Conservation (phyloP, 2,113 vertebrate species). For the Oxygymnocypris stewartii region DNA sequence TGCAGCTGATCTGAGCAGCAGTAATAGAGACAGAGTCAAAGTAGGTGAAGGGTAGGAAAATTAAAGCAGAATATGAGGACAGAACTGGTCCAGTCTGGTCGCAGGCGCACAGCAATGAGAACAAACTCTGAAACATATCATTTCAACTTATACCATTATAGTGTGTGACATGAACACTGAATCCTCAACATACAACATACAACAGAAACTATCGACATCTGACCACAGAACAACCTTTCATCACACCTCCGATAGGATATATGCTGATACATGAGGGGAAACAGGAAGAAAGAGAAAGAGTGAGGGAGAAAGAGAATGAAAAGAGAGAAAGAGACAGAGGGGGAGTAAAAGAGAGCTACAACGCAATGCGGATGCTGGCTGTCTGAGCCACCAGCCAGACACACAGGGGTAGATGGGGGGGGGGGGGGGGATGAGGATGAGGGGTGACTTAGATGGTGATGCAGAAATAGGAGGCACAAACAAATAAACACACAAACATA, state of each 20-base stretch:
- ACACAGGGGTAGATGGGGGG: constrained; percentile 55
- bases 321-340: constrained; percentile 40
- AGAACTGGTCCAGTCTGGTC: constrained; percentile 7
- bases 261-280: constrained; percentile 67
- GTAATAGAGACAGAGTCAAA: neutral
- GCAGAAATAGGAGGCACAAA: constrained; percentile 41
- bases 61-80: neutral
- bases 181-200: neutral
- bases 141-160: neutral
- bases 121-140: neutral
- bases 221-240: constrained; percentile 37
- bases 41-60: neutral
- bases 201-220: constrained; percentile 8
- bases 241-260: constrained; percentile 60
- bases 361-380: constrained; percentile 79
- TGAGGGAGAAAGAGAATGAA: constrained; percentile 49
- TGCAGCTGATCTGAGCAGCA: constrained; percentile 5
- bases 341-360: constrained; percentile 62
- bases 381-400: constrained; percentile 72
- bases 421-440: constrained; percentile 14
- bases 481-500: constrained; percentile 42
- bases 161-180: constrained; percentile 5
- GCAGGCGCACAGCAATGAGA: neutral
- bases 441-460: constrained; percentile 21
- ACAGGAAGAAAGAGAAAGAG: constrained; percentile 38